phyloP scores from a whole-genome alignment of 2,888 invertebrate species.

The Sturmia bella region DNA sequence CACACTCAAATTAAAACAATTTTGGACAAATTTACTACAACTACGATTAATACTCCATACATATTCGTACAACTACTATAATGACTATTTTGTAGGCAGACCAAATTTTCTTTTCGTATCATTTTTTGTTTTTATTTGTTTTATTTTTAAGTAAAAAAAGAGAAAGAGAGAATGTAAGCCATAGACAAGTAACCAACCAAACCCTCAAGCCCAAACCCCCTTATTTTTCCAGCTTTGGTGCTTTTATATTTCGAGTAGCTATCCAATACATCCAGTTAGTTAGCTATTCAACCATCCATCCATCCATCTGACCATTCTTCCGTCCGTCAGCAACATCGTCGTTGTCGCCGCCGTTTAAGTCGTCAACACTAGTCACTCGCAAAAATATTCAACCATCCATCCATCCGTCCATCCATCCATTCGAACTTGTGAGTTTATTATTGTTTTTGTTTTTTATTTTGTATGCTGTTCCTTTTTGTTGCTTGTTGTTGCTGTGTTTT shows the following conservation, averaged over 20 bases:
- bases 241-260: slow-evolving; percentile 26
- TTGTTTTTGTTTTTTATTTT: slow-evolving; percentile 9
- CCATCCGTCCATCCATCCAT: slow-evolving; percentile 36
- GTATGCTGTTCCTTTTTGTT: slow-evolving; percentile 31
- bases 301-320: slow-evolving; percentile 21
- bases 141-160: slow-evolving; percentile 16
- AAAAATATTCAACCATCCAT: slow-evolving; percentile 46
- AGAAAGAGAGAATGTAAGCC: slow-evolving; percentile 23
- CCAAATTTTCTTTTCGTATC: slow-evolving; percentile 21
- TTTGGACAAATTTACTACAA: slow-evolving; percentile 45
- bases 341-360: slow-evolving; percentile 50
- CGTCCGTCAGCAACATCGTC: slow-evolving; percentile 33
- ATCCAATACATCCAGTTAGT: slow-evolving; percentile 51
- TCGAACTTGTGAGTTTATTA: slow-evolving; percentile 53
- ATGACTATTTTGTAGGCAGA: slow-evolving; percentile 55
- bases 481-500: slow-evolving; percentile 14
- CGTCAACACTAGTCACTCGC: slow-evolving; percentile 44
- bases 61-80: slow-evolving; percentile 28
- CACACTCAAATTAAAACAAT: neutral
- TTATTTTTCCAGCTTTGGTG: slow-evolving; percentile 5
- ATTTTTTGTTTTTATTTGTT: neutral
- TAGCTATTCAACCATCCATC: slow-evolving; percentile 44
- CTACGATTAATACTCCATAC: slow-evolving; percentile 14
- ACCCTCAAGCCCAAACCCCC: slow-evolving; percentile 30
- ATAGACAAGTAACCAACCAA: slow-evolving; percentile 21